A percentile compares a stretch with the other conserved stretches of the same genome.
phyloP scores from a whole-genome alignment of 2,888 invertebrate genomes.

The Xanthostigma xanthostigma region DNA sequence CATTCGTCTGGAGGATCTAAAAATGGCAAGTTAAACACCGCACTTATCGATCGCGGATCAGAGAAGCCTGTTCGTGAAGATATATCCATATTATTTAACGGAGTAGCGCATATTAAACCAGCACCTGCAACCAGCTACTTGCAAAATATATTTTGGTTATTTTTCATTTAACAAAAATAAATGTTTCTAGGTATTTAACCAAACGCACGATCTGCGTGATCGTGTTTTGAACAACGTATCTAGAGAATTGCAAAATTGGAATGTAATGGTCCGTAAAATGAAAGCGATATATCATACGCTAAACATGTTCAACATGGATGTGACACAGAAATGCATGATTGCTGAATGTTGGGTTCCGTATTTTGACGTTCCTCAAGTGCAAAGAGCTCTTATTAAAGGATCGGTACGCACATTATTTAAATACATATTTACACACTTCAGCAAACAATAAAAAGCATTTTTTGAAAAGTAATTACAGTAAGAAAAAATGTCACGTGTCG shows the following conservation, averaged over 20 bases:
- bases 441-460: too few species aligned
- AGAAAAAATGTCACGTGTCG: neutral
- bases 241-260: conserved; percentile 56
- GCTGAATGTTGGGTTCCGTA: conserved; percentile 50
- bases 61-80: too few species aligned
- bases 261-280: conserved; percentile 57
- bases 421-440: too few species aligned
- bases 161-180: too few species aligned
- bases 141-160: too few species aligned
- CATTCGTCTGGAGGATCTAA: conserved; percentile 78
- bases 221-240: conserved; percentile 72
- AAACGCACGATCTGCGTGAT: conserved; percentile 78
- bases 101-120: neutral
- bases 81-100: too few species aligned
- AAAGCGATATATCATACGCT: conserved; percentile 64
- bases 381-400: conserved; percentile 63
- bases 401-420: conserved; percentile 36
- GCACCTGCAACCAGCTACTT: too few species aligned
- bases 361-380: conserved; percentile 41
- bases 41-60: too few species aligned
- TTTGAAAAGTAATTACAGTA: too few species aligned
- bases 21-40: conserved; percentile 36
- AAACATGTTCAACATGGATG: conserved; percentile 57
- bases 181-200: conserved; percentile 64
- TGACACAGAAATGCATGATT: conserved; percentile 56